phyloP scores from a whole-genome alignment of 2,113 vertebrate species.

The Clinocottus analis region DNA sequence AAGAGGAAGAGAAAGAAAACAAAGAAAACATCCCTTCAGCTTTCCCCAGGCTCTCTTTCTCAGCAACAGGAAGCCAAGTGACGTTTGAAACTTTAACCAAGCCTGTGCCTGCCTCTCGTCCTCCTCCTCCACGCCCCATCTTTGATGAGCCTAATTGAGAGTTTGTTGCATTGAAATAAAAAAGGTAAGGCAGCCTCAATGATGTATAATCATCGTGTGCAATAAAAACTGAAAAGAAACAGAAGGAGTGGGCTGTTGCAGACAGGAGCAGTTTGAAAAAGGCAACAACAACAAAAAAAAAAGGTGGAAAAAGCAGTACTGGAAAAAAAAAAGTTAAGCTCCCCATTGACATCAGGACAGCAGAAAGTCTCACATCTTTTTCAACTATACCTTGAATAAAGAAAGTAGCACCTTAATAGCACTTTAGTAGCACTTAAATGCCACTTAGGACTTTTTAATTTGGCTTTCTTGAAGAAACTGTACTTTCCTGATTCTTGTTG shows the following conservation, averaged over 20 bases:
- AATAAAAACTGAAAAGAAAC: conserved; percentile 61
- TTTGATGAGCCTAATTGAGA: conserved; percentile 74
- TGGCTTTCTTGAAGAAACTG: no score
- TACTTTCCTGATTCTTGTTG: no score
- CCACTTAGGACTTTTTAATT: no score
- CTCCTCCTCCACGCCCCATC: conserved; percentile 35
- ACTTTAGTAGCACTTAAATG: no score
- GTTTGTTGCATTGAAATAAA: conserved; percentile 72
- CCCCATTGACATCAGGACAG: no score
- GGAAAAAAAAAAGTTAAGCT: background rate
- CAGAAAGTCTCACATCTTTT: no score
- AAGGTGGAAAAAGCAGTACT: background rate
- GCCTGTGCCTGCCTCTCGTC: background rate
- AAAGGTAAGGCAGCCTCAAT: conserved; percentile 65
- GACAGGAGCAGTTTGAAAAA: background rate
- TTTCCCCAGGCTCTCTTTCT: conserved; percentile 46
- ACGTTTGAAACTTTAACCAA: conserved; percentile 68
- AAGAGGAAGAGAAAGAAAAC: conserved; percentile 1
- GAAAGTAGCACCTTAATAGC: no score
- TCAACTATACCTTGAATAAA: no score
- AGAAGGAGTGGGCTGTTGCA: conserved; percentile 12
- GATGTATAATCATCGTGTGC: conserved; percentile 65
- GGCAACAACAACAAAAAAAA: background rate
- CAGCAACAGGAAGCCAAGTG: conserved; percentile 64
- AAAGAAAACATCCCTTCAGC: conserved; percentile 45